A percentile compares a stretch with the other conserved stretches of the same genome.
These are phyloP conservation scores for Venustoraphidia nigricollis DNA, from an alignment of 2,888 invertebrate genomes.

Conservation along the genomic window DNA sequence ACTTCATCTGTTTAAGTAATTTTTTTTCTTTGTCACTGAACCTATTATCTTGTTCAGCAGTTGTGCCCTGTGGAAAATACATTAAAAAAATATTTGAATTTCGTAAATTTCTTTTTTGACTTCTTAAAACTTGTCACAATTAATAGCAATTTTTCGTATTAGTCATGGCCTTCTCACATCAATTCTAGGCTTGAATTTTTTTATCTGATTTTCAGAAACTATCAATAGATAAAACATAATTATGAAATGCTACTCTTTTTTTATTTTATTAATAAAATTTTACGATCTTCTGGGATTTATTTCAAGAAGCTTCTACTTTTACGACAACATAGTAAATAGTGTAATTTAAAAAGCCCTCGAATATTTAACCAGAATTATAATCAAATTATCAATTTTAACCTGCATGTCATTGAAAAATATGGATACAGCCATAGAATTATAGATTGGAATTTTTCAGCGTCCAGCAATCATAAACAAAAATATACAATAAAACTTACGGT, in stretches of 20 bases:
- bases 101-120: background rate
- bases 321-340: too few relatives aligned
- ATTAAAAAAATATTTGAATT: background rate
- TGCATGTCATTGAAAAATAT: too few relatives aligned
- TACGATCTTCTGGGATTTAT: too few relatives aligned
- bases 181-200: background rate
- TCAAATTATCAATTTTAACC: too few relatives aligned
- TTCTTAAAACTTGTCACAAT: background rate
- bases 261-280: too few relatives aligned
- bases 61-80: conserved; percentile 67
- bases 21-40: conserved; percentile 99
- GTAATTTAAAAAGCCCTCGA: too few relatives aligned
- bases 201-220: too few relatives aligned
- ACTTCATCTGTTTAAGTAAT: conserved; percentile 96
- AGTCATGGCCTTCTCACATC: background rate
- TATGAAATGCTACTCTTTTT: too few relatives aligned
- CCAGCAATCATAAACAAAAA: conserved; percentile 1
- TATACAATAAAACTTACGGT: conserved; percentile 25
- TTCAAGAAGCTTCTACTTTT: too few relatives aligned
- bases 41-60: conserved; percentile 96
- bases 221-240: too few relatives aligned
- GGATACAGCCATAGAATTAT: too few relatives aligned
- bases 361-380: too few relatives aligned
- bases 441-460: background rate
- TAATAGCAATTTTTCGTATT: conserved; percentile 11